Base-by-base conservation (phyloP, 1,140 invertebrate species). In the Neodiprion virginianus region DNA sequence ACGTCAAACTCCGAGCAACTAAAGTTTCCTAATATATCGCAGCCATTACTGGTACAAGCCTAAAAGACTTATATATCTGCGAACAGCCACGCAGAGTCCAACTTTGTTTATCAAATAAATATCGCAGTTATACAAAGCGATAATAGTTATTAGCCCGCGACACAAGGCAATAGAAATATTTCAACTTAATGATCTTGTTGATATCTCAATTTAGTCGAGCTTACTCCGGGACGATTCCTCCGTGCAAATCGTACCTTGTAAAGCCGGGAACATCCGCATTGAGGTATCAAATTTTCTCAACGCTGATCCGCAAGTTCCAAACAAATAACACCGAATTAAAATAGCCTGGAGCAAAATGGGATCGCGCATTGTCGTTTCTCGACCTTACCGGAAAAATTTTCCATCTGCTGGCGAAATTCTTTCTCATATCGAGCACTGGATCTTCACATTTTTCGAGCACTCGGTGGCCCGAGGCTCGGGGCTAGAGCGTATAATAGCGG, bases 91-190 rank as follows among this genome's bases (percentile, higher is more conserved):
- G 79, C 76, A 78, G 75, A 83, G 75, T 79, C 76, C 74, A 86
- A 86, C 82, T 85, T 85, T 86, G 79, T 84, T 85, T 85, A 84
- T 84, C 81, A 80, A 83, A 85, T 85, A 85, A 85, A 84, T 86
- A 83, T 86, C 77, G 80, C 76, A 47, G 40, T 50, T 50, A 7
- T 50, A 50, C 10, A 48, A 8, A 48, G 70, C 21, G 70, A 71
- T 48, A 49, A 48, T 71, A 50, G 40, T 71, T 69, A 69, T 69
- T 69, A 69, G 23, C 67, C 67, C 21, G 67, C 67, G 40, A 69
- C 67, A 21, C 67, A 21, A 69, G 14, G 17, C 23, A 69, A 21
- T 23, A 21, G 67, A 69, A 23, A 69, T 69, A 69, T 69, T 23
- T 69, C 67, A 69, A 23, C 67, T 69, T 69, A 69, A 69, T 69